Percentiles rank a stretch among this genome's conserved stretches.
Conservation (phyloP, 2,113 vertebrate genomes). For the Podilymbus podiceps region DNA sequence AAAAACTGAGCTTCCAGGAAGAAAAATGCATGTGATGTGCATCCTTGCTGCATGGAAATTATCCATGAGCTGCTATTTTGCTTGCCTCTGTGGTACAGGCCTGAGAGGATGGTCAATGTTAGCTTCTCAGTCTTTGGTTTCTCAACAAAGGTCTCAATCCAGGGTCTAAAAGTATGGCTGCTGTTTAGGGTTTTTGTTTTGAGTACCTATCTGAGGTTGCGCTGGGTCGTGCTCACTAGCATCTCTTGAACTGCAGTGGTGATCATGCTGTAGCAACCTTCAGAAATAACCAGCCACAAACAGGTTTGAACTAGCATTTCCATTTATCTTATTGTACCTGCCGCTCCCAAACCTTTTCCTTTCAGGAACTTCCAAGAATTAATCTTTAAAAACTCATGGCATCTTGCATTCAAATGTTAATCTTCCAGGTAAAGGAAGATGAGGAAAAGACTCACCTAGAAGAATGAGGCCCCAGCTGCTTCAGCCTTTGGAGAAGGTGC, state of each 20-base stretch:
- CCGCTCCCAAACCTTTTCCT: not conserved
- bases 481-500: not conserved
- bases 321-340: not conserved
- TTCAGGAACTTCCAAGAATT: not conserved
- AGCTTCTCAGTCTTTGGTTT: not conserved
- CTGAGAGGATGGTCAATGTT: not conserved
- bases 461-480: not conserved
- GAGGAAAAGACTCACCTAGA: not conserved
- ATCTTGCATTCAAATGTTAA: not conserved
- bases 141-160: not conserved
- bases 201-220: not conserved
- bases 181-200: not conserved
- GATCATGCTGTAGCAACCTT: not conserved
- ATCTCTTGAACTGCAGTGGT: not conserved
- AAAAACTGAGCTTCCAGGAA: not conserved
- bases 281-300: not conserved
- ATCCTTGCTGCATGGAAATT: not conserved
- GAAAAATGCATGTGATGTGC: not conserved
- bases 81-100: not conserved
- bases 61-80: rapidly evolving
- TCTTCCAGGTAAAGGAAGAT: not conserved
- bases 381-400: not conserved
- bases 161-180: not conserved
- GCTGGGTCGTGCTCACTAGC: not conserved
- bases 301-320: not conserved